phyloP scores from a whole-genome alignment of 2,888 invertebrate genomes.

The Allolobophora icterica region DNA sequence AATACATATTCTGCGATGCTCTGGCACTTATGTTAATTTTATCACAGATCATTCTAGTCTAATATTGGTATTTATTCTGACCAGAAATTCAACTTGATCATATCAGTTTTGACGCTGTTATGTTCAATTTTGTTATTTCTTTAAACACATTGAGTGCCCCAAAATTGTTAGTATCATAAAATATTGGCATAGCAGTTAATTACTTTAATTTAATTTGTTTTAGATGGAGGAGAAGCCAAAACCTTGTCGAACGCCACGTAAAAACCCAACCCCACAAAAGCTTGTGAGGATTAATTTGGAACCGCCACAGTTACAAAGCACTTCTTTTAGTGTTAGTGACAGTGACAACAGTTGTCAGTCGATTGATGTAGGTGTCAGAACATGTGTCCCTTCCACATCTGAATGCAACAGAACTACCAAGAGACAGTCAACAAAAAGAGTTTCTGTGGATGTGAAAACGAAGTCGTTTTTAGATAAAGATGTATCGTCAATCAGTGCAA shows the following conservation, averaged over 20 bases:
- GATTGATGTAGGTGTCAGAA: not conserved
- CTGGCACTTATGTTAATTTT: too few relatives aligned
- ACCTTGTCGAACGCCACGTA: not conserved
- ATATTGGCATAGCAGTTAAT: not conserved
- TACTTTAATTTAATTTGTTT: not conserved
- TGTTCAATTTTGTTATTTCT: too few relatives aligned
- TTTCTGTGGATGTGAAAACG: not conserved
- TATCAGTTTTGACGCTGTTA: too few relatives aligned
- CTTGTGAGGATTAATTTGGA: constrained; percentile 14
- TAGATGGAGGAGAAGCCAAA: constrained; percentile 31
- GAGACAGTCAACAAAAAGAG: not conserved
- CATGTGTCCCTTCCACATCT: not conserved
- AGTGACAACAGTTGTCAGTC: not conserved
- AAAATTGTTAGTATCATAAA: too few relatives aligned
- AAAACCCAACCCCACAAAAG: constrained; percentile 30
- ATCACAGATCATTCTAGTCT: too few relatives aligned
- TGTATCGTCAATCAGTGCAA: not conserved
- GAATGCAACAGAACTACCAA: not conserved
- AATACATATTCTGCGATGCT: too few relatives aligned
- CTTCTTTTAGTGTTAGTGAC: not conserved
- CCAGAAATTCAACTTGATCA: too few relatives aligned
- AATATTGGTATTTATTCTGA: too few relatives aligned
- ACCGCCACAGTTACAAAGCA: not conserved
- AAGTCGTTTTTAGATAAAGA: not conserved
- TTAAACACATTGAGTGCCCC: too few relatives aligned